These are phyloP conservation scores for Yponomeuta cagnagella DNA, from an alignment of 2,888 invertebrate species.

Conservation along the genomic window DNA sequence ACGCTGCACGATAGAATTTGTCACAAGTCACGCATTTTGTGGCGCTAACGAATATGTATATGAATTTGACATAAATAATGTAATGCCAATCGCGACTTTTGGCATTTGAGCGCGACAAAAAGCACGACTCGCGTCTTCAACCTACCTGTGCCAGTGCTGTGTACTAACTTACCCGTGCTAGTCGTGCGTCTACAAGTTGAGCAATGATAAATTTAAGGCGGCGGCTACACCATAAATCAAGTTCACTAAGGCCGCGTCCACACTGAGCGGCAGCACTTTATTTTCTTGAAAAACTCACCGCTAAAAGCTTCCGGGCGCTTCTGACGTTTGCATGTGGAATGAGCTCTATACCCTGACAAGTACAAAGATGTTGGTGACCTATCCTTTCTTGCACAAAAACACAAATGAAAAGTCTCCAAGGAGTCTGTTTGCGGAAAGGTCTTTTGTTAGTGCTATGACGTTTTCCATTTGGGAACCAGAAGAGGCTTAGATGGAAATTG, in stretches of 20 bases:
- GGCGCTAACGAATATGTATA: no score
- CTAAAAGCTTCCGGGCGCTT: conserved; percentile 39
- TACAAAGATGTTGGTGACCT: background rate
- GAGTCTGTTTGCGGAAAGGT: background rate
- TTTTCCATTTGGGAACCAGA: background rate
- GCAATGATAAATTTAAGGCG: conserved; percentile 18
- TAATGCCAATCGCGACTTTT: no score
- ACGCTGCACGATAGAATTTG: no score
- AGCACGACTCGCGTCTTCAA: no score
- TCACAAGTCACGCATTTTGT: no score
- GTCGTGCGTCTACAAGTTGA: background rate
- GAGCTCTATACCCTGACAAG: conserved; percentile 6
- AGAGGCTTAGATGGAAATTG: background rate
- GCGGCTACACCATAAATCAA: conserved; percentile 27
- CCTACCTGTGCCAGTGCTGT: no score
- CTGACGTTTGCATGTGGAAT: conserved; percentile 15
- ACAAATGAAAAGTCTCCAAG: background rate
- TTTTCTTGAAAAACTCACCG: conserved; percentile 47
- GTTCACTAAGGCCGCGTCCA: conserved; percentile 12
- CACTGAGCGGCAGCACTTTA: conserved; percentile 21
- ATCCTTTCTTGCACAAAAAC: background rate
- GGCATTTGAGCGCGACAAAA: no score
- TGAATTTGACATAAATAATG: no score
- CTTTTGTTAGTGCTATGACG: background rate
- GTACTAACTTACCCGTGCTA: background rate